Base-by-base conservation (phyloP, 2,888 invertebrate species). In the Dione vanillae region DNA sequence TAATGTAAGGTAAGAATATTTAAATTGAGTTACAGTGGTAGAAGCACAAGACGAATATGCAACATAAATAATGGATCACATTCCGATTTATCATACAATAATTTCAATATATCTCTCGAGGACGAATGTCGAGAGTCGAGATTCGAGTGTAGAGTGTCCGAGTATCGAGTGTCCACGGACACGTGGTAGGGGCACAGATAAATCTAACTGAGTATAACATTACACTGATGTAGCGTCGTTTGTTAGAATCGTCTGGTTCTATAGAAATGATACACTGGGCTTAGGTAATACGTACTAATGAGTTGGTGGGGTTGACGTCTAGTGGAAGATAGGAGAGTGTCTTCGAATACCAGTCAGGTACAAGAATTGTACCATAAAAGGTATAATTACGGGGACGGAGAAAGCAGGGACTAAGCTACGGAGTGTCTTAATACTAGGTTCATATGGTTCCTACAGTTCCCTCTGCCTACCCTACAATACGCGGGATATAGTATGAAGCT, bases 161-260 rank as follows among this genome's bases (percentile, higher is more conserved):
- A 6, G 54, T 54, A n/a, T 54, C 54, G 37, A 54, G 54, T 54
- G 16, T 54, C 54, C n/a, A 27, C 45, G 45, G 20, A 20, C 59
- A 20, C 14, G 41, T 59, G 20, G 59, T 59, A 59, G 43, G 3
- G 59, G 59, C 14, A 14, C 14, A 59, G 43, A 59, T 59, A 59
- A 59, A 59, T 59, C 59, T 43, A 20, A 40, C 37, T 40, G 16
- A 56, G 59, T 59, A 59, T 43, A 59, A 14, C 59, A 43, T 43
- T 59, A 59, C 41, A 41, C 10, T 41, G 58, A 58, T 41, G 19
- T 58, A 58, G 58, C 19, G 14, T 43, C 59, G 41, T 59, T 43
- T 43, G 43, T 59, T 59, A 27, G 27, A 27, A 27, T 27, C 27
- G 27, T 43, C 8, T 14, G 41, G 59, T 43, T 59, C 20, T 43